Evolutionary conservation across 2,113 vertebrate species (phyloP).

Genomic region (Mesocricetus auratus): DNA sequence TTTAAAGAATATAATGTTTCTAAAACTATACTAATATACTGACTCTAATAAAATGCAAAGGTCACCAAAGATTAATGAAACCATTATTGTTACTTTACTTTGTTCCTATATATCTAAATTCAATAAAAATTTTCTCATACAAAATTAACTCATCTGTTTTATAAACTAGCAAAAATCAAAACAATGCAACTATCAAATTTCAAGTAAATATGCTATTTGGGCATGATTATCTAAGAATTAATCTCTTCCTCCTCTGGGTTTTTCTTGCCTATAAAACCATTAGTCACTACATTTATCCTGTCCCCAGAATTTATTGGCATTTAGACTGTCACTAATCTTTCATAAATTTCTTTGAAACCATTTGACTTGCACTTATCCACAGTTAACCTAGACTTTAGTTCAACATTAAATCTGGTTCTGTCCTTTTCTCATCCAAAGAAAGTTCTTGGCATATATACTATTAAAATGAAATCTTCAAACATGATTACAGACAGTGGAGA

Average conservation of each 20-base stretch:
- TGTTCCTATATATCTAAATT: background rate
- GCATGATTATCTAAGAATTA: no score
- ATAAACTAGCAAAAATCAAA: background rate
- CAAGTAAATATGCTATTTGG: background rate
- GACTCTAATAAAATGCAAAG: background rate
- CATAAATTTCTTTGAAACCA: background rate
- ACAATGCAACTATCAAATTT: background rate
- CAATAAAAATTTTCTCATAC: no score
- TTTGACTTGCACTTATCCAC: background rate
- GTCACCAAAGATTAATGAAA: background rate
- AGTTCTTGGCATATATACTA: background rate
- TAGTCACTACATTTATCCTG: background rate
- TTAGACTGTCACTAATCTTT: background rate
- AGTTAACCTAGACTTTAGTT: background rate
- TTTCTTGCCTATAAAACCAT: no score
- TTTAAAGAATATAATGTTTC: background rate
- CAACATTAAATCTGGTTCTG: background rate
- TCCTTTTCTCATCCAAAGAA: background rate
- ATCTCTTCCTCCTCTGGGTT: background rate
- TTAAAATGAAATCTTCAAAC: background rate
- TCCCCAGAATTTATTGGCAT: background rate
- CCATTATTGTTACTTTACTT: background rate
- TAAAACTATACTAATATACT: background rate
- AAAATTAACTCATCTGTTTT: background rate
- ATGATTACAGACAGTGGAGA: background rate